Base-by-base conservation (phyloP, 2,797 vertebrate species). In the Hozukius guyotensis region DNA sequence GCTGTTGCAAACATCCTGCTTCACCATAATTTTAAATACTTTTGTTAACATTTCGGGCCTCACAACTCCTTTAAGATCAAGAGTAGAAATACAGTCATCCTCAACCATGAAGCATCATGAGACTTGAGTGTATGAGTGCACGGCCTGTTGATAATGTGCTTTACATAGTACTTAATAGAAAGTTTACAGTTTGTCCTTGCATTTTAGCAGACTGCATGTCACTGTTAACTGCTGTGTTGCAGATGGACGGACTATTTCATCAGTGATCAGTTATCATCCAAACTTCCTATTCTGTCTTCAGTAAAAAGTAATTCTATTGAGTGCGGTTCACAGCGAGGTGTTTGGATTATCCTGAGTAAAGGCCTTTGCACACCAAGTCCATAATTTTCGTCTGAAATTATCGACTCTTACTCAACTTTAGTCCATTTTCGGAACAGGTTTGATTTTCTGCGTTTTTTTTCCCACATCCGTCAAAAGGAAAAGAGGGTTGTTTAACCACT, bases 391-490 rank as follows among this genome's bases (percentile, higher is more conserved):
- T 49, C 18, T 18, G 46, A 49, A 49, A 49, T 49, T 8, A 49
- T 49, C 18, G 0, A 49, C 2, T 18, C 46, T 18, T 8, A 49
- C 38, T 42, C 42, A 49, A 49, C 18, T 20, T 49, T 49, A 4
- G 46, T 20, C 46, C 18, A 3, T 49, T 49, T 49, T 49, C 18
- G 18, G 46, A 49, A 49, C 8, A 49, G 18, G 46, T 49, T 49
- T 0, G 46, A 20, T 49, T 0, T 49, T 49, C 18, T 20, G 18
- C 8, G 0, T 1, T 49, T 49, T 49, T 49, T 42, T 2, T 42
- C 1, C n/a, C 18, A 8, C 8, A 49, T 8, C 18, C 0, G 46
- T 49, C 46, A 49, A 49, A 49, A 49, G 46, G 46, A 49, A 49
- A 49, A 20, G 46, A 49, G 46, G 18, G 46, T 49, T 49, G 8